phyloP scores from a whole-genome alignment of 2,797 vertebrate genomes.

The Aselliscus stoliczkanus region DNA sequence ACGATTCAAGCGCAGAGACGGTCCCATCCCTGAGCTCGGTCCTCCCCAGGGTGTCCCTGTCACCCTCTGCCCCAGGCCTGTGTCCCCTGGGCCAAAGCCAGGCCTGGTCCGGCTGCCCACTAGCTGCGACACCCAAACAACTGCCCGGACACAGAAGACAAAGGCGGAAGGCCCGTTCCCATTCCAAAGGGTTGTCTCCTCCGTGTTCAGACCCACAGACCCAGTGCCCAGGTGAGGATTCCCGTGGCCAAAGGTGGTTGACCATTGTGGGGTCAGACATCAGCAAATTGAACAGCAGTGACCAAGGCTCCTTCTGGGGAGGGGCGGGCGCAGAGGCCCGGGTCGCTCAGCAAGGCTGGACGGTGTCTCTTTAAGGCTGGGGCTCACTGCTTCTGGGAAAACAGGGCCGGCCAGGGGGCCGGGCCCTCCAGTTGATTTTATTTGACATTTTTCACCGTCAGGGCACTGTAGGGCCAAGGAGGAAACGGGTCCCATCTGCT shows the following conservation, averaged over 20 bases:
- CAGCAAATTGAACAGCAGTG: background rate
- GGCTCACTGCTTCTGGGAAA: background rate
- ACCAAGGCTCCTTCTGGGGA: background rate
- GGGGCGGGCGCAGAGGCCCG: background rate
- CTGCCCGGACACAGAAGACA: background rate
- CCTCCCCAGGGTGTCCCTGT: background rate
- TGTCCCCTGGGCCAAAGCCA: background rate
- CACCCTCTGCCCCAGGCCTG: rapidly evolving
- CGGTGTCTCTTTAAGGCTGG: slow-evolving; percentile 40
- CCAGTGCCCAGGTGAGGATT: background rate
- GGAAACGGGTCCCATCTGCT: slow-evolving; percentile 63
- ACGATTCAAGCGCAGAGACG: background rate
- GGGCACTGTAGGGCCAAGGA: slow-evolving; percentile 68
- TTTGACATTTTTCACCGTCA: slow-evolving; percentile 70
- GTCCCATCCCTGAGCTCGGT: background rate
- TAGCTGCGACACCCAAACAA: background rate
- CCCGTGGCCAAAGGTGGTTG: background rate
- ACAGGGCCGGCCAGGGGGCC: background rate
- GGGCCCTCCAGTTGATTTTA: slow-evolving; percentile 57
- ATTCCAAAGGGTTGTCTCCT: background rate
- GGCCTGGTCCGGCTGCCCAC: background rate
- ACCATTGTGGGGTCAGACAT: background rate
- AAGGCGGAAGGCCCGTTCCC: background rate
- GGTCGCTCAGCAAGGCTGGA: background rate
- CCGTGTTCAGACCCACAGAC: background rate